phyloP scores from a whole-genome alignment of 2,888 invertebrate genomes.

The Parascotia fuliginaria region DNA sequence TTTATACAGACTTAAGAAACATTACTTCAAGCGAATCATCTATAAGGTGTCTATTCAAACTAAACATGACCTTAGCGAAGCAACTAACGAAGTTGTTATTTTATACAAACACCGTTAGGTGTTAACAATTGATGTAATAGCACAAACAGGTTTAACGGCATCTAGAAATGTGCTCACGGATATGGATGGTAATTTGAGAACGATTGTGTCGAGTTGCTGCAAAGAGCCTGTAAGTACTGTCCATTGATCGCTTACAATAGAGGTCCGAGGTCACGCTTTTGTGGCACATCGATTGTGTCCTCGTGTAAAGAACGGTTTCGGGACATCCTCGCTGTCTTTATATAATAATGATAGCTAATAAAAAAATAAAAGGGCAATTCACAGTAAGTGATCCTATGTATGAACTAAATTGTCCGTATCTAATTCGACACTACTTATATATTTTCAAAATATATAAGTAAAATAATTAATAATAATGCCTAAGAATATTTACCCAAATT shows the following conservation, averaged over 20 bases:
- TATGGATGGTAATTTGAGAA: constrained; percentile 57
- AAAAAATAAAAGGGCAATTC: constrained; percentile 12
- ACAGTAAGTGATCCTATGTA: constrained; percentile 1
- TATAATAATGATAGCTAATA: constrained; percentile 35
- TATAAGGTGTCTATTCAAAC: not conserved
- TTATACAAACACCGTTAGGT: constrained; percentile 56
- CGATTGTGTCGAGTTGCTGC: constrained; percentile 49
- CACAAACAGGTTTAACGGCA: constrained; percentile 61
- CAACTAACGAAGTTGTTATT: constrained; percentile 22
- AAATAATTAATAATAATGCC: too few relatives aligned
- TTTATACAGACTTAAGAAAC: constrained; percentile 34
- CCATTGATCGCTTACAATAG: constrained; percentile 63
- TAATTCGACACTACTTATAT: not conserved
- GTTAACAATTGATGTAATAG: constrained; percentile 55
- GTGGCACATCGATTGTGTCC: constrained; percentile 65
- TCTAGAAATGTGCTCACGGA: constrained; percentile 56
- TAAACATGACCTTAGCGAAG: constrained; percentile 8
- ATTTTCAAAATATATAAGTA: too few relatives aligned
- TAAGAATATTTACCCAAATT: too few relatives aligned
- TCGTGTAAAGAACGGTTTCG: constrained; percentile 59
- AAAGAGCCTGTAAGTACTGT: constrained; percentile 50
- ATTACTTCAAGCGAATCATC: not conserved
- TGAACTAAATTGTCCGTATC: not conserved
- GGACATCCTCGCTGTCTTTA: constrained; percentile 57
- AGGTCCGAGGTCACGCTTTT: constrained; percentile 67